Evolutionary conservation across 2,888 invertebrate genomes (phyloP), one percentile per base, ranked within the genome.

Genomic region (Ophion ellenae): DNA sequence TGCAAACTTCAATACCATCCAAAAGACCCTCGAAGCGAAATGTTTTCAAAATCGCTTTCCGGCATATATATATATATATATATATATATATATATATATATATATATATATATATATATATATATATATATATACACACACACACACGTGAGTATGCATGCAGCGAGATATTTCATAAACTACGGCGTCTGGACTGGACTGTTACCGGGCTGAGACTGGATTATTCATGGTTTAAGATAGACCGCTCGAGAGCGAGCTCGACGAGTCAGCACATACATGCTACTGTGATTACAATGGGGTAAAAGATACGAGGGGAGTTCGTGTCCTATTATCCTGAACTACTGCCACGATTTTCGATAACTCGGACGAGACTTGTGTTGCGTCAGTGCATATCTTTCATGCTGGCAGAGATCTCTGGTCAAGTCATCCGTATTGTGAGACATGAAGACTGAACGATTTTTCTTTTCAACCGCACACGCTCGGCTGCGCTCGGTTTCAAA

Each of bases 181-280:
- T 57, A 64, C 64, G 40, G 70, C 59, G 77, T 63, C 63, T 20
- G 71, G 59, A 20, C 53, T 57, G 40, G 36, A 57, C 61, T 78
- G 85, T 82, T 79, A 79, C 70, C 67, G 79, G 59, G 66, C 79
- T 71, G 66, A 75, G 79, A 85, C 61, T 79, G 82, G 85, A 82
- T 82, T 85, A 85, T 85, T 85, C 82, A 85, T 85, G 75, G 66
- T 67, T 53, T 17, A 45, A 69, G 83, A 83, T 76, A 71, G 57
- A 67, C 78, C 32, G 14, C 24, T 59, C 66, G 70, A 67, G 75
- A 32, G 24, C 11, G 40, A n/a, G 36, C 11, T 47, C 40, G 70
- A 73, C 80, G 66, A 57, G 74, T 67, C 59, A 66, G 66, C 40
- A 36, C 67, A 32, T 61, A n/a, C 66, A 36, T 36, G 32, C 20